Percentiles rank a stretch among this genome's conserved stretches.
Evolutionary conservation across 2,113 vertebrate genomes (phyloP).

Genomic region (Actinemys pallida): DNA sequence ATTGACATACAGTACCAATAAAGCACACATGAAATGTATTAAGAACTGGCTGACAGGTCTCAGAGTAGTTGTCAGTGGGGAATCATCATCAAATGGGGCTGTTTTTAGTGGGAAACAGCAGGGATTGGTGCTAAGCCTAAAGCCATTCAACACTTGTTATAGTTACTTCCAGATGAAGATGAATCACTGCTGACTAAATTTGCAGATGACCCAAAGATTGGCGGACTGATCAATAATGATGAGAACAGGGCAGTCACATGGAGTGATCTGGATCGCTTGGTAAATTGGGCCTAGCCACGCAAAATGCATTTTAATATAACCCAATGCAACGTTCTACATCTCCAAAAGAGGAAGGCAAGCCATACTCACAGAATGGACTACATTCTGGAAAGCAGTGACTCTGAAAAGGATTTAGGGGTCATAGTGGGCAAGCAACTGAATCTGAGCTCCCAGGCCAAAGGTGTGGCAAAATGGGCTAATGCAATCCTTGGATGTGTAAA

Average conservation of each 20-base stretch:
- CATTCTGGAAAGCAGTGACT: not conserved
- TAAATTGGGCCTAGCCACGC: not conserved
- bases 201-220: not conserved
- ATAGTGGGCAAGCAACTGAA: not conserved
- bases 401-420: not conserved
- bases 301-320: not conserved
- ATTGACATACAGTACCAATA: fast-evolving
- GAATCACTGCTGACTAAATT: not conserved
- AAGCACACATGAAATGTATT: not conserved
- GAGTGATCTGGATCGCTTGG: not conserved
- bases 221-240: not conserved
- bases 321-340: not conserved
- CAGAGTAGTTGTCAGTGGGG: not conserved
- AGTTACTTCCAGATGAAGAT: no score
- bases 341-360: not conserved
- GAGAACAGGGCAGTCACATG: not conserved
- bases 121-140: not conserved
- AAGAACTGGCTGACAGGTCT: not conserved
- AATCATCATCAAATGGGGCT: not conserved
- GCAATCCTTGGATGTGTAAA: not conserved
- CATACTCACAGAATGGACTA: not conserved
- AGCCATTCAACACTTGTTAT: not conserved
- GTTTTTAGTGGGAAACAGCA: not conserved
- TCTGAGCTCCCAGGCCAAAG: not conserved
- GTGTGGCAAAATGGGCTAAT: not conserved